phyloP scores from a whole-genome alignment of 2,888 invertebrate genomes.

The Chloromyia formosa region DNA sequence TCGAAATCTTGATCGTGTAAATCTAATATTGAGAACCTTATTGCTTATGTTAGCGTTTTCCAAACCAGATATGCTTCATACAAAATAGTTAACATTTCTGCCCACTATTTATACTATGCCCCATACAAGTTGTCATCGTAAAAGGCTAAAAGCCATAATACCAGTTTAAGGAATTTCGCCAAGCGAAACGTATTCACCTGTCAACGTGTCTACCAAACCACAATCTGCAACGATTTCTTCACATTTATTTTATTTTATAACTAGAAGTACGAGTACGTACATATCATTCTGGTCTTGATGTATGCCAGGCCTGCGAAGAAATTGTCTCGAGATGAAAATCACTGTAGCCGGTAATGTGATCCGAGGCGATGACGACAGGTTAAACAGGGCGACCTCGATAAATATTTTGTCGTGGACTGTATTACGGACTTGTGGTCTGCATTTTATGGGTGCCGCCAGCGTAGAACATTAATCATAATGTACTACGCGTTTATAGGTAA shows the following conservation, averaged over 20 bases:
- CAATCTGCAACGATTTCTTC: too few relatives aligned
- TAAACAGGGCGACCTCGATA: constrained; percentile 48
- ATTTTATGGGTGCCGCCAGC: constrained; percentile 28
- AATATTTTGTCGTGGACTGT: constrained; percentile 44
- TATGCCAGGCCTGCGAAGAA: neutral
- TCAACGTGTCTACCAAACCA: neutral
- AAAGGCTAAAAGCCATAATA: neutral
- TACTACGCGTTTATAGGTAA: neutral
- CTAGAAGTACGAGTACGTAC: neutral
- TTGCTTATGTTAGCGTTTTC: too few relatives aligned
- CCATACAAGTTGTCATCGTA: neutral
- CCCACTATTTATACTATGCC: neutral
- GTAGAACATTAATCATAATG: constrained; percentile 36
- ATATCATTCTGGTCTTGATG: neutral
- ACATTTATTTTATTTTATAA: too few relatives aligned
- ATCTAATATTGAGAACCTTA: too few relatives aligned
- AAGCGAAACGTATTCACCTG: constrained; percentile 13
- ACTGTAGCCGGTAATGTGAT: constrained; percentile 2
- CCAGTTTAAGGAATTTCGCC: constrained; percentile 30
- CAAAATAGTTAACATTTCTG: too few relatives aligned
- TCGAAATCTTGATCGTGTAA: too few relatives aligned
- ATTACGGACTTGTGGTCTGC: constrained; percentile 15
- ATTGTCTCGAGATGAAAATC: neutral
- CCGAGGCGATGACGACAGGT: neutral
- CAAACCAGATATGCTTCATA: too few relatives aligned